phyloP scores from a whole-genome alignment of 2,797 vertebrate species.

The Gobio occitaniae region DNA sequence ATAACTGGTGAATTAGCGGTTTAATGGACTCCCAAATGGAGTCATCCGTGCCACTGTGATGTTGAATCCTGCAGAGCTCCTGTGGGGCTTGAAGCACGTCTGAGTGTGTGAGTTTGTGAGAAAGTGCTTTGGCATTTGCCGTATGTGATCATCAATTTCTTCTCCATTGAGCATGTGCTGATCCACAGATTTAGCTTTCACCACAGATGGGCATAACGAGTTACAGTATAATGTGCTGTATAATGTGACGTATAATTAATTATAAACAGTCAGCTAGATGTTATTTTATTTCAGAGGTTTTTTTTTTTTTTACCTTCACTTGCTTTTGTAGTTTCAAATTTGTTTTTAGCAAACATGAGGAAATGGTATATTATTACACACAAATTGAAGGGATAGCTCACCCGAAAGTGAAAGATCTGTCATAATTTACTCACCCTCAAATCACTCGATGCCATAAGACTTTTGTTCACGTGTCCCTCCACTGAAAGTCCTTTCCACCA shows the following conservation, averaged over 20 bases:
- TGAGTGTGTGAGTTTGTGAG: constrained; percentile 3
- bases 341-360: neutral
- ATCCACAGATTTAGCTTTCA: constrained; percentile 4
- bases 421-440: neutral
- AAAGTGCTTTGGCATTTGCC: constrained; percentile 23
- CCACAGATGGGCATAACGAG: neutral
- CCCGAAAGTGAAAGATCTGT: neutral
- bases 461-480: neutral
- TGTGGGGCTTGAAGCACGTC: constrained; percentile 8
- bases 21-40: constrained; percentile 36
- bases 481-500: neutral
- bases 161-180: neutral
- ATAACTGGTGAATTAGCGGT: constrained; percentile 20
- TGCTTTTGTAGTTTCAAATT: neutral
- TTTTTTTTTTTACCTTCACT: neutral
- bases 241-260: neutral
- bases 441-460: neutral
- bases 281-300: neutral
- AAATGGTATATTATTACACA: neutral
- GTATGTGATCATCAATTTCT: neutral
- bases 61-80: constrained; percentile 6
- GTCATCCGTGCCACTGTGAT: neutral
- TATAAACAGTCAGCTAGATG: neutral
- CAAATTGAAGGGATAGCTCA: neutral
- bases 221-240: neutral